Percentiles rank a stretch among this genome's conserved stretches.
These are phyloP conservation scores for Cephus pulcher DNA, from an alignment of 2,888 invertebrate species.

Conservation along the genomic window DNA sequence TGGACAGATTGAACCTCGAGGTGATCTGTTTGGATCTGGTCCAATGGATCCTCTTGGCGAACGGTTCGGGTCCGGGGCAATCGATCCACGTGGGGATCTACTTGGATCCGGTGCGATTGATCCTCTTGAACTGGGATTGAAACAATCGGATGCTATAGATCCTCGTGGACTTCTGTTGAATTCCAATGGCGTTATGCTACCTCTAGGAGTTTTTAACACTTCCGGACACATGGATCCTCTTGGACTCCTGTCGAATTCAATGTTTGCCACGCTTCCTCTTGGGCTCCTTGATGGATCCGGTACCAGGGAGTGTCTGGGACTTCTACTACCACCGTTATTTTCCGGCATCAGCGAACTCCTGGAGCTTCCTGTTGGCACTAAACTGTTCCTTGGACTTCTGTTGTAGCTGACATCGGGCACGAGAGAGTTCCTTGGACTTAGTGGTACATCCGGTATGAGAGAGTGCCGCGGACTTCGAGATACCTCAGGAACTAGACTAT, in stretches of 20 bases:
- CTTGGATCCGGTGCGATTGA: conserved; percentile 68
- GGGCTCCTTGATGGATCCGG: conserved; percentile 71
- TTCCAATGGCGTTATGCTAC: conserved; percentile 42
- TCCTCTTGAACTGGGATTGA: conserved; percentile 68
- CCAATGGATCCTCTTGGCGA: conserved; percentile 73
- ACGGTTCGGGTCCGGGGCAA: conserved; percentile 68
- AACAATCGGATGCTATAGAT: conserved; percentile 68
- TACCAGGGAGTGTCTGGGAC: conserved; percentile 71
- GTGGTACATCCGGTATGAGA: conserved; percentile 71
- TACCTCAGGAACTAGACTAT: conserved; percentile 72
- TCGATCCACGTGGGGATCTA: conserved; percentile 70
- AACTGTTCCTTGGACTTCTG: conserved; percentile 72
- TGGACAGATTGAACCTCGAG: conserved; percentile 66
- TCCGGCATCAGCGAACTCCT: conserved; percentile 54
- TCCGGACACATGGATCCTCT: conserved; percentile 74
- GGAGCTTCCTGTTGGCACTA: conserved; percentile 66
- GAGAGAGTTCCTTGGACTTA: conserved; percentile 74
- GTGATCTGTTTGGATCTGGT: conserved; percentile 54
- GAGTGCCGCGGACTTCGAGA: conserved; percentile 73
- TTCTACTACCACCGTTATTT: conserved; percentile 56
- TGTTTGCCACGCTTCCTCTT: conserved; percentile 70
- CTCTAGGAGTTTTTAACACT: conserved; percentile 69
- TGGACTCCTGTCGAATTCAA: conserved; percentile 72
- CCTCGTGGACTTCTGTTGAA: conserved; percentile 72
- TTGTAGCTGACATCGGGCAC: conserved; percentile 69